Base-by-base conservation (phyloP, 1,140 invertebrate genomes). In the Homalodisca vitripennis region DNA sequence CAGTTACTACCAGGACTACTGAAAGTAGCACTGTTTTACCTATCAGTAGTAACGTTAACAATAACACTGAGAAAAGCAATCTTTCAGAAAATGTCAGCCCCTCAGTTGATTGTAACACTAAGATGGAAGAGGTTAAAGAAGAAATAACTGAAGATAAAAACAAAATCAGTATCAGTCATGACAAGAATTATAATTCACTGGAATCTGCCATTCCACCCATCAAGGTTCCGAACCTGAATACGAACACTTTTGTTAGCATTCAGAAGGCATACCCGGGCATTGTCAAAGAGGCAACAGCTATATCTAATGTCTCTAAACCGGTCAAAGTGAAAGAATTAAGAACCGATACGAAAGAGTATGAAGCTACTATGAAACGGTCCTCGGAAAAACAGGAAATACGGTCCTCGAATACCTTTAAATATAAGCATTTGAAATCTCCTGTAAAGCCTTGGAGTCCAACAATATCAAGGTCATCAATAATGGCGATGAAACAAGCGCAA, bases 391-490 rank as follows among this genome's bases (percentile, higher is more conserved):
- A 46, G 14, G 29, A 67, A 67, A 12, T 34, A 29, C 46, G 75
- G 74, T 22, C 74, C 13, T n/a, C 55, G 29, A 60, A 29, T 60
- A 27, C 80, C 0, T 76, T 81, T 3, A 81, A 81, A 0, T 86
- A 86, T 69, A 87, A 86, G 67, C 86, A 85, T 0, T 74, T 86
- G 1, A 77, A 84, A 14, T 80, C 83, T 68, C 84, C 84, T 1
- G 83, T 85, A 0, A 86, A 83, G 71, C 79, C 80, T 1, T 86
- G 85, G 85, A 87, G 86, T 74, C 84, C 84, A 1, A 84, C 82
- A 3, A 76, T 85, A 1, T 80, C 84, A 0, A 81, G 83, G 47
- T 81, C 81, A 17, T 83, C 81, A 60, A 80, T 81, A n/a, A 73
- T 83, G 0, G 79, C 80, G 0, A 76, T 78, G 22, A 83, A 82